phyloP scores from a whole-genome alignment of 2,113 vertebrate genomes.

The Grus americana region DNA sequence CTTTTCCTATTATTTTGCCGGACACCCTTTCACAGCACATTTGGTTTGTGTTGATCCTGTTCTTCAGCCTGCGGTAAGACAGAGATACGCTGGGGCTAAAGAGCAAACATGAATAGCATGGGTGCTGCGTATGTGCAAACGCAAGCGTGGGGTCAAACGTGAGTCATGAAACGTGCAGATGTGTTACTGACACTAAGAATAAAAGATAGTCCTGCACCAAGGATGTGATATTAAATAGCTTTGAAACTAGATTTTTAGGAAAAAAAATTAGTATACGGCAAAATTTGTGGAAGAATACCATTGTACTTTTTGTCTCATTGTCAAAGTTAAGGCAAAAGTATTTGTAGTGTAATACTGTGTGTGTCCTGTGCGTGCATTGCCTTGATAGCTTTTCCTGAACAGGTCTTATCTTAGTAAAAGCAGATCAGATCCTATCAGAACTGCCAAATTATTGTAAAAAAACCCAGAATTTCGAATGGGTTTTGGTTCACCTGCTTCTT shows the following conservation, averaged over 20 bases:
- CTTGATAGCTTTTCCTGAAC: neutral
- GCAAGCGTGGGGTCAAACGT: neutral
- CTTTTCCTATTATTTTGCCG: neutral
- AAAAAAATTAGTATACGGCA: neutral
- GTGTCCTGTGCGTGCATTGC: neutral
- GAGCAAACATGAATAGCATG: neutral
- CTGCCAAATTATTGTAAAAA: neutral
- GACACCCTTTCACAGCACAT: neutral
- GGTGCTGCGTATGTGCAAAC: neutral
- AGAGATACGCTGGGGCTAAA: neutral
- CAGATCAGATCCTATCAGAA: neutral
- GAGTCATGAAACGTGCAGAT: neutral
- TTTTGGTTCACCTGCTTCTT: neutral
- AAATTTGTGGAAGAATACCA: neutral
- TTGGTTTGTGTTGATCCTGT: neutral
- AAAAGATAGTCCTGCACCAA: neutral
- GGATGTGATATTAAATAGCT: neutral
- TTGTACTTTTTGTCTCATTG: neutral
- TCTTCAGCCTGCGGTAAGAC: neutral
- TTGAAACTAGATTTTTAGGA: neutral
- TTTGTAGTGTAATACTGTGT: neutral
- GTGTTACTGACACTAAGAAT: neutral
- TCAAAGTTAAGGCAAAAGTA: neutral
- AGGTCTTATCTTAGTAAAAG: neutral
- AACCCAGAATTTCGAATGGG: neutral